Evolutionary conservation across 2,113 vertebrate genomes (phyloP).

Genomic region (Chloropsis cyanopogon): DNA sequence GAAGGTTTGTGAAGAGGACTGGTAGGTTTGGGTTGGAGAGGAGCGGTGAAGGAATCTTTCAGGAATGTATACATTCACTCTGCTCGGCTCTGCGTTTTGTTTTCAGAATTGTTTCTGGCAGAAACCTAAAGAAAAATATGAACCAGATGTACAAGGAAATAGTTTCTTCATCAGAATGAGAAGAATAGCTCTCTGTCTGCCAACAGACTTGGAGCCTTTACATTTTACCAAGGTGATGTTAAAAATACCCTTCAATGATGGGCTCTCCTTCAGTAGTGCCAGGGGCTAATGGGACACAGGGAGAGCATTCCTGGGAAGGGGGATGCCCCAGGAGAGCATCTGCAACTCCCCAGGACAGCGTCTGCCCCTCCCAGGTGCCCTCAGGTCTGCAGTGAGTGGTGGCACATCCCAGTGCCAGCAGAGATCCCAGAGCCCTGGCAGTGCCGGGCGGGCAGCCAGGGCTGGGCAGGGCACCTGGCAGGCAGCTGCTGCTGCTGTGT

Average conservation of each 20-base stretch:
- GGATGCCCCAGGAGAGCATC: not conserved
- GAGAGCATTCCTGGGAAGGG: not conserved
- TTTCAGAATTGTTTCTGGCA: constrained; percentile 77
- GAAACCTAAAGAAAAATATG: constrained; percentile 75
- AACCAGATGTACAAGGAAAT: constrained; percentile 79
- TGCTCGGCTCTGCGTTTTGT: constrained; percentile 66
- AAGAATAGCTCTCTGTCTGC: constrained; percentile 65
- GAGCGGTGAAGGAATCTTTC: constrained; percentile 69
- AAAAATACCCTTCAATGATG: not conserved
- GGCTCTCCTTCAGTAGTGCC: not conserved
- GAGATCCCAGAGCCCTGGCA: rapidly evolving
- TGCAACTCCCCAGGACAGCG: not conserved
- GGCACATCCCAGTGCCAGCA: not conserved
- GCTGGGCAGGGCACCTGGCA: not conserved
- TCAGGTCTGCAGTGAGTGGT: rapidly evolving
- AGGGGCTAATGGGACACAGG: rapidly evolving
- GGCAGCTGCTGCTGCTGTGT: not conserved
- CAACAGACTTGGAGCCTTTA: constrained; percentile 51
- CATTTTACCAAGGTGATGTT: constrained; percentile 43
- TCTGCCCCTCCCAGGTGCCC: not conserved
- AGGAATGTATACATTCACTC: constrained; percentile 63
- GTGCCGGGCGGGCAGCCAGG: not conserved
- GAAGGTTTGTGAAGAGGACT: not conserved
- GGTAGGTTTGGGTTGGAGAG: constrained; percentile 33
- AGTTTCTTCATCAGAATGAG: constrained; percentile 68